phyloP scores from a whole-genome alignment of 1,140 invertebrate species.

The Sesamia nonagrioides region DNA sequence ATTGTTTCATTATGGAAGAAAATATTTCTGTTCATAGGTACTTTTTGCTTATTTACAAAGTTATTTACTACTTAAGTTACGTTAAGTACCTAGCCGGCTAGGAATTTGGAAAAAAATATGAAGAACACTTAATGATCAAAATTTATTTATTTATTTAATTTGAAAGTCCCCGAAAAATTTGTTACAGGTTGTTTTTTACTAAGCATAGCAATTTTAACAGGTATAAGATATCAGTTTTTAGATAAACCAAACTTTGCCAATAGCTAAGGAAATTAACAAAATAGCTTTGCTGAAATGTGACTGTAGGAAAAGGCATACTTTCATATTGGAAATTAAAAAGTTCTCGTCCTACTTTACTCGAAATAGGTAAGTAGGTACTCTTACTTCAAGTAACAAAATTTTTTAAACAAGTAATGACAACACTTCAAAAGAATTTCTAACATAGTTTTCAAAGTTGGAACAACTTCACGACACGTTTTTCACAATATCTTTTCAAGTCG shows the following conservation, averaged over 20 bases:
- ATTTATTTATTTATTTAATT: too few species aligned
- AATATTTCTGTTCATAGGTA: background rate
- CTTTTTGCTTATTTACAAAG: background rate
- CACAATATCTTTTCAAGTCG: background rate
- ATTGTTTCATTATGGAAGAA: background rate
- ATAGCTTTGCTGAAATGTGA: too few species aligned
- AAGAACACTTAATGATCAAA: too few species aligned
- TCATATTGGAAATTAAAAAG: background rate
- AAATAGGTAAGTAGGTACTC: background rate
- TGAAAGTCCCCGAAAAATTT: too few species aligned
- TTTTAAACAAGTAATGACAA: background rate
- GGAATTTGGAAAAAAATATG: background rate
- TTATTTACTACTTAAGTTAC: too few species aligned
- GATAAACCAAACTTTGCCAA: too few species aligned
- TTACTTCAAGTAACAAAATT: background rate
- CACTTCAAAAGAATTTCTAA: constrained; percentile 14
- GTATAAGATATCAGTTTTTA: too few species aligned
- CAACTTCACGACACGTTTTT: background rate
- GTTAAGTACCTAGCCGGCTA: too few species aligned
- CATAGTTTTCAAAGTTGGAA: background rate
- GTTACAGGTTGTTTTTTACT: too few species aligned
- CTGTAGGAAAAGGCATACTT: too few species aligned
- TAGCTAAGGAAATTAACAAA: too few species aligned
- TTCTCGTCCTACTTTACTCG: background rate
- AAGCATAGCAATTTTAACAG: too few species aligned